Evolutionary conservation across 2,113 vertebrate species (phyloP).

Genomic region (Antigone vipio): DNA sequence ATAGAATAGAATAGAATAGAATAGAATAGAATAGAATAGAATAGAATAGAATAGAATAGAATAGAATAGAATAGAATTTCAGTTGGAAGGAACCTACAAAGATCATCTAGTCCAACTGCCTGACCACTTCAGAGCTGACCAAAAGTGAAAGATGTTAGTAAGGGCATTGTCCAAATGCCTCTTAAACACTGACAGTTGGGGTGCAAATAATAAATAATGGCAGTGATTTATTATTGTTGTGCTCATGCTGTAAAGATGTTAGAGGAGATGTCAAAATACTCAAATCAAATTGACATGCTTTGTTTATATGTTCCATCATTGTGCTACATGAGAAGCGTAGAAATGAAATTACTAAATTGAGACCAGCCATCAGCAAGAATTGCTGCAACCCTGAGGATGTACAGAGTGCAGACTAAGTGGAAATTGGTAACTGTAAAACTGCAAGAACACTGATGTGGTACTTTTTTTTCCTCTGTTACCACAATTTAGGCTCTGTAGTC

Average conservation of each 20-base stretch:
- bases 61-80: background rate
- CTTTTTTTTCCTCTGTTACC: rapidly evolving
- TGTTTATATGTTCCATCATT: background rate
- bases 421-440: background rate
- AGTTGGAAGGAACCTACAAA: background rate
- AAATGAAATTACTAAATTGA: background rate
- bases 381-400: background rate
- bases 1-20: background rate
- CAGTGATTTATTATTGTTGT: background rate
- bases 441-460: background rate
- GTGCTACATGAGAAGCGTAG: background rate
- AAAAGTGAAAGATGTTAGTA: background rate
- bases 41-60: background rate
- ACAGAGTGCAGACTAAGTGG: background rate
- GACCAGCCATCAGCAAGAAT: background rate
- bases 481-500: background rate
- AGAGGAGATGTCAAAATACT: background rate
- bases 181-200: background rate
- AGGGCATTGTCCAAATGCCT: background rate
- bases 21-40: background rate
- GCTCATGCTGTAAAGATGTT: background rate
- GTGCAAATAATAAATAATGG: background rate
- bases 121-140: background rate
- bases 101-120: background rate
- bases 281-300: background rate